Conservation (phyloP, 35 echinoderm and acorn worm genomes). For the Ptychodera flava region DNA sequence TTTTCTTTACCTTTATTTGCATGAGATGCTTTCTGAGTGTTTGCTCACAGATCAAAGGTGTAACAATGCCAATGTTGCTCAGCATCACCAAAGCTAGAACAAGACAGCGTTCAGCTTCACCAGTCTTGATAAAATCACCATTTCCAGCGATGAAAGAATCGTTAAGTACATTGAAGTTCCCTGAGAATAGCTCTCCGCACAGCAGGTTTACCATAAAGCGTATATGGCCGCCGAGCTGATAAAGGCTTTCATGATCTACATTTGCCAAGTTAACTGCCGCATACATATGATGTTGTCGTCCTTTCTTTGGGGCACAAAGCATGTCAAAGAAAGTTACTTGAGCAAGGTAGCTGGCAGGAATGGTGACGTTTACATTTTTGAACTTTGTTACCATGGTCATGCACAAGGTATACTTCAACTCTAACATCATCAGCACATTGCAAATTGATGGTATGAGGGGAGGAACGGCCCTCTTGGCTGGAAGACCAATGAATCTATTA, state of each 20-base stretch:
- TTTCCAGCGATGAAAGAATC: constrained; percentile 21
- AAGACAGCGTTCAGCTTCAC: constrained; percentile 36
- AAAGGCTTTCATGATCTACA: not conserved
- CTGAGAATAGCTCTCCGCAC: not conserved
- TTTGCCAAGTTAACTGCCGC: not conserved
- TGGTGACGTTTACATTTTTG: not conserved
- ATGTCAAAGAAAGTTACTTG: constrained; percentile 28
- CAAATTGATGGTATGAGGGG: constrained; percentile 40
- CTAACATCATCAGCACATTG: constrained; percentile 32
- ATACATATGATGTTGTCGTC: not conserved
- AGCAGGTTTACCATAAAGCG: constrained; percentile 25
- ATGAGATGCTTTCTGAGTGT: not conserved
- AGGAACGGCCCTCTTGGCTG: constrained; percentile 5
- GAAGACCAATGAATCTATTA: constrained; percentile 25
- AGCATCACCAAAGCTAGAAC: constrained; percentile 38
- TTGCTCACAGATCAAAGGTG: not conserved
- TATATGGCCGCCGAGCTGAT: not conserved
- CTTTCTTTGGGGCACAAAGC: constrained; percentile 6
- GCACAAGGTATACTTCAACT: constrained; percentile 20
- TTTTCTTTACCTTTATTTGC: constrained; percentile 4
- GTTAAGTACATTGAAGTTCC: constrained; percentile 19
- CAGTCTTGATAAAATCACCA: constrained; percentile 19
- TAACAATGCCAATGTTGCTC: constrained; percentile 31
- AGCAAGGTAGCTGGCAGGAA: constrained; percentile 49
- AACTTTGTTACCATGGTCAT: constrained; percentile 22